Evolutionary conservation across 2,113 vertebrate genomes (phyloP).

Genomic region (Bambusicola thoracicus): DNA sequence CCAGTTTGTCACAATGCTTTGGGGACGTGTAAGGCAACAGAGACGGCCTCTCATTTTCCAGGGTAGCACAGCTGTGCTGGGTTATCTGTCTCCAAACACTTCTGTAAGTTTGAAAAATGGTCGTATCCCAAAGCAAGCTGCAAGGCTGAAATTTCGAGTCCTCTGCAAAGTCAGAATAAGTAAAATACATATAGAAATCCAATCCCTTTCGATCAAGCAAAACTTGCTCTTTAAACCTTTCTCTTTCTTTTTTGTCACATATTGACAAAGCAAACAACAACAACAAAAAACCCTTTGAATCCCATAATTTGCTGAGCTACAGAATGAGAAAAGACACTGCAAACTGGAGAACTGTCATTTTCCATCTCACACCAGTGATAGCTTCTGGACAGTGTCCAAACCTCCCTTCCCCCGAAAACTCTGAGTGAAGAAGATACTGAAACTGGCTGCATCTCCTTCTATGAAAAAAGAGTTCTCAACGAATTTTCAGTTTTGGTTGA

Average conservation of each 20-base stretch:
- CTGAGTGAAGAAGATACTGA: background rate
- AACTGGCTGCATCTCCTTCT: background rate
- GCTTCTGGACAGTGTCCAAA: background rate
- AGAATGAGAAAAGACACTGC: background rate
- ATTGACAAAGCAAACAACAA: constrained; percentile 14
- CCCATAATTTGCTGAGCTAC: background rate
- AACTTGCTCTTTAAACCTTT: background rate
- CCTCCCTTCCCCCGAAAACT: background rate
- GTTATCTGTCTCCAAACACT: background rate
- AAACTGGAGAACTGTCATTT: background rate
- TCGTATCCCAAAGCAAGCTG: background rate
- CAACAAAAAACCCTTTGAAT: background rate
- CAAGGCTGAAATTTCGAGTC: background rate
- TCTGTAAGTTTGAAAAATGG: background rate
- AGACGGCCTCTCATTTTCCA: background rate
- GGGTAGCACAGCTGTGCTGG: background rate
- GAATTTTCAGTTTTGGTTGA: background rate
- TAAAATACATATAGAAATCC: background rate
- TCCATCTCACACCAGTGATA: background rate
- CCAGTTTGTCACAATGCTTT: background rate
- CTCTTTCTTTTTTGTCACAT: background rate
- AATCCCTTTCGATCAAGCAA: background rate
- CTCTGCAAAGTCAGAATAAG: background rate
- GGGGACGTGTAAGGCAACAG: background rate
- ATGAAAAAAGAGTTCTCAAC: background rate